Conservation (phyloP, 1,140 invertebrate genomes). For the Potamilus streckersoni region DNA sequence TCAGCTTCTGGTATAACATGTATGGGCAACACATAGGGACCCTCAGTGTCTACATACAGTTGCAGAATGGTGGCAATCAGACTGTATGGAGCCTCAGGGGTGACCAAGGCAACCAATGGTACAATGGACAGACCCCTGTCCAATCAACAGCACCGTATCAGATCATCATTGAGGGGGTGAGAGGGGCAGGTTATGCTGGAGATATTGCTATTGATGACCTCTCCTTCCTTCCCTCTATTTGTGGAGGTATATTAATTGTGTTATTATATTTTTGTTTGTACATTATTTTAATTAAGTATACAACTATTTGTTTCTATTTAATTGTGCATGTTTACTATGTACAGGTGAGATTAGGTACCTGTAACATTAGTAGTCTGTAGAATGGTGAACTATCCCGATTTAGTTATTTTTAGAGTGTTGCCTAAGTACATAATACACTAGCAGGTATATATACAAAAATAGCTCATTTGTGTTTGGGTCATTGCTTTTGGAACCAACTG, state of each 20-base stretch:
- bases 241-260: slow-evolving; percentile 39
- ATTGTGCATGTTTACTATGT: no score
- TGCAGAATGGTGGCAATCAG: slow-evolving; percentile 24
- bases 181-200: slow-evolving; percentile 45
- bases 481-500: no score
- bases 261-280: no score
- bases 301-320: no score
- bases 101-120: slow-evolving; percentile 54
- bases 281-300: no score
- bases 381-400: no score
- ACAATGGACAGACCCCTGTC: slow-evolving; percentile 45
- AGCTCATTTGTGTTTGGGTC: no score
- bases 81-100: slow-evolving; percentile 47
- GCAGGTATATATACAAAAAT: no score
- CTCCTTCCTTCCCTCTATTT: slow-evolving; percentile 33
- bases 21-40: slow-evolving; percentile 48
- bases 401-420: no score
- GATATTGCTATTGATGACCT: slow-evolving; percentile 65
- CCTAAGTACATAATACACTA: no score
- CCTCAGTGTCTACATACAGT: slow-evolving; percentile 38
- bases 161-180: slow-evolving; percentile 42
- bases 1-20: slow-evolving; percentile 58
- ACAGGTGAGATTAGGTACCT: no score
- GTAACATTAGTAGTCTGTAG: no score
- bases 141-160: slow-evolving; percentile 33